Conservation (phyloP, 2,113 vertebrate genomes). For the Orthonyx spaldingii region DNA sequence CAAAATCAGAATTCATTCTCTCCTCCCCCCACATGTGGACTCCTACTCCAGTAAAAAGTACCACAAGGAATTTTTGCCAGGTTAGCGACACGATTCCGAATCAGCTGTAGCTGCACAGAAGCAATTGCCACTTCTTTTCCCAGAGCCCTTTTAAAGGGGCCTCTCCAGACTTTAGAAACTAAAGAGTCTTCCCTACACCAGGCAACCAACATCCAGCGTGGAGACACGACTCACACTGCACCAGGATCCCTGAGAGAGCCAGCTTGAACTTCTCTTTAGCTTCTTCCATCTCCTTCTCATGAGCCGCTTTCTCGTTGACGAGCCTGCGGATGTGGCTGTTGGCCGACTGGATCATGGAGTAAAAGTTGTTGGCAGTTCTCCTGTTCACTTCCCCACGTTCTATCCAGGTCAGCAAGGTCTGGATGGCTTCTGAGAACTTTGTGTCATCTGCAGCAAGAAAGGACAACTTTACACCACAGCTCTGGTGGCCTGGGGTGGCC, state of each 20-base stretch:
- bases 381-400: conserved; percentile 94
- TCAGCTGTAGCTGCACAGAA: neutral
- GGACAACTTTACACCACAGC: neutral
- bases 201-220: neutral
- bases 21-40: neutral
- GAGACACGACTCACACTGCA: conserved; percentile 81
- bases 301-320: conserved; percentile 85
- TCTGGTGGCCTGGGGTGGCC: too few species aligned
- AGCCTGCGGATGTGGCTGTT: conserved; percentile 92
- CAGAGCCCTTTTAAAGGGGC: neutral
- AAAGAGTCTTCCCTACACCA: neutral
- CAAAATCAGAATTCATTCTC: neutral
- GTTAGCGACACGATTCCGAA: neutral
- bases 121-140: neutral
- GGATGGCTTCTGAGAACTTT: conserved; percentile 88
- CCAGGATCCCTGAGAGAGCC: conserved; percentile 88
- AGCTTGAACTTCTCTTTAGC: conserved; percentile 95
- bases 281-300: conserved; percentile 95
- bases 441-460: conserved; percentile 78
- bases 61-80: neutral
- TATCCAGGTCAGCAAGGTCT: conserved; percentile 91
- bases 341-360: conserved; percentile 96
- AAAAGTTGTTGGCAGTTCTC: conserved; percentile 94
- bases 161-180: neutral
- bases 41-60: neutral